Conservation (phyloP, 2,113 vertebrate species). For the Hyla sarda region DNA sequence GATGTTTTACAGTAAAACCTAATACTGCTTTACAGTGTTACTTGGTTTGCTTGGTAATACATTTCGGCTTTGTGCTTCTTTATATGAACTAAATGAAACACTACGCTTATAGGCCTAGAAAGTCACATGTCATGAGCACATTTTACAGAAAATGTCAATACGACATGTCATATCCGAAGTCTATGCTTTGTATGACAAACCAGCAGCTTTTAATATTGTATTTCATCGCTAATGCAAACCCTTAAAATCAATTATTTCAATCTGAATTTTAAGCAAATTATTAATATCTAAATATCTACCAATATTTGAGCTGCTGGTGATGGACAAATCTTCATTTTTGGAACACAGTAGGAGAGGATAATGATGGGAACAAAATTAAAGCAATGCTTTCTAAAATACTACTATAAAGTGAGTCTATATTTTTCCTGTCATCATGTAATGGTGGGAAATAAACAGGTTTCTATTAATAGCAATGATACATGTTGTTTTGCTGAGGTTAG, state of each 20-base stretch:
- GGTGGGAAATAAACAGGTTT: no score
- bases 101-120: constrained; percentile 1
- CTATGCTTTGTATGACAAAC: background rate
- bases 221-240: background rate
- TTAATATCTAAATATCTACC: background rate
- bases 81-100: background rate
- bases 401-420: background rate
- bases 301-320: background rate
- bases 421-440: background rate
- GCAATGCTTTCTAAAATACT: background rate
- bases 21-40: no score
- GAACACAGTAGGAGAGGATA: background rate
- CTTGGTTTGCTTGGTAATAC: constrained; percentile 5
- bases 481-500: no score
- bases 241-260: background rate
- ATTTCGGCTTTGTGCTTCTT: background rate
- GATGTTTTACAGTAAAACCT: constrained; percentile 13
- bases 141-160: constrained; percentile 32
- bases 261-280: background rate
- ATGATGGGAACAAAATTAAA: no score
- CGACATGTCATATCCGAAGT: background rate
- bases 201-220: constrained; percentile 3
- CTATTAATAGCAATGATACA: no score
- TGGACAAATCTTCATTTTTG: background rate
- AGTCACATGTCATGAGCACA: background rate